Conservation (phyloP, 2,797 vertebrate species). For the Pelodytes ibericus region DNA sequence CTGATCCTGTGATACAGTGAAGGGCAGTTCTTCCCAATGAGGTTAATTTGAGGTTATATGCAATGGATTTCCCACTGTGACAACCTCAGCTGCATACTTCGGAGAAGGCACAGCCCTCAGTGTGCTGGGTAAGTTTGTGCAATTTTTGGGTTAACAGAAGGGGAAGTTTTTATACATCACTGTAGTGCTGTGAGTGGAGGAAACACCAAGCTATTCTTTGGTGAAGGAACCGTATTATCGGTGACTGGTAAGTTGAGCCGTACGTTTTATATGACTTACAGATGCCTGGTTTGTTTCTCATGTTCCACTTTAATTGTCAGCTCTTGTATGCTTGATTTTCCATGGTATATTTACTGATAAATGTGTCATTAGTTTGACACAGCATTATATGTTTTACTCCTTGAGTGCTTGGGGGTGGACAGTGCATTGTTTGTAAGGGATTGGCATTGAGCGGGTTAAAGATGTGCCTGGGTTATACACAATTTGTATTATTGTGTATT, state of each 20-base stretch:
- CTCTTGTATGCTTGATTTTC: not conserved
- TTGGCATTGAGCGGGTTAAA: no score
- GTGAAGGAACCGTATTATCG: conserved; percentile 1
- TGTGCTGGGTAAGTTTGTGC: conserved; percentile 63
- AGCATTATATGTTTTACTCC: no score
- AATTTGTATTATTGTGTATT: no score
- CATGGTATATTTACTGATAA: no score
- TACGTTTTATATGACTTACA: not conserved
- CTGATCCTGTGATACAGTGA: not conserved
- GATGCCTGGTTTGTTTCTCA: not conserved
- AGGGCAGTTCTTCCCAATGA: not conserved
- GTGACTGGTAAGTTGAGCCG: conserved; percentile 5
- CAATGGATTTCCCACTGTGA: conserved; percentile 18
- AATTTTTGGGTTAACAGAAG: not conserved
- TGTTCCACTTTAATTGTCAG: not conserved
- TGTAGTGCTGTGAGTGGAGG: conserved; percentile 4
- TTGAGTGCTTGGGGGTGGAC: no score
- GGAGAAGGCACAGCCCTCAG: conserved; percentile 64
- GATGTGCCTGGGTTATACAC: no score
- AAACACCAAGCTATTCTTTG: conserved; percentile 11
- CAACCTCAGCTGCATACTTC: conserved; percentile 41
- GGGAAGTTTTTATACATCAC: not conserved
- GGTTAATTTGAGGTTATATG: conserved; percentile 3
- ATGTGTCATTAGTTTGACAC: no score
- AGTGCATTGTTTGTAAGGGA: no score